Percentiles rank a stretch among this genome's conserved stretches.
Conservation (phyloP, 1,140 invertebrate species). For the Caerostris darwini region DNA sequence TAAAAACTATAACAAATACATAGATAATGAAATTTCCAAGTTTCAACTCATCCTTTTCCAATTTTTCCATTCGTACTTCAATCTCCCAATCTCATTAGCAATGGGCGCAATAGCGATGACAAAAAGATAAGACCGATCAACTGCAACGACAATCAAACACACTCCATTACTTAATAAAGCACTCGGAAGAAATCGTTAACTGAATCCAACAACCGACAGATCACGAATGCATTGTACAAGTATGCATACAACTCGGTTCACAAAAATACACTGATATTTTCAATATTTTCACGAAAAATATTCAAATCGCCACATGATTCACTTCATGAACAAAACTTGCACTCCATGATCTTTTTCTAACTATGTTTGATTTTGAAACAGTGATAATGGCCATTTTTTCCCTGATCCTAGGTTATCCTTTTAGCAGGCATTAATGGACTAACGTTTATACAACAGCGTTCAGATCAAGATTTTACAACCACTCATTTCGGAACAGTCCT, state of each 20-base stretch:
- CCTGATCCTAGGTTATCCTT: neutral
- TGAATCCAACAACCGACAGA: neutral
- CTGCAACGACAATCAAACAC: neutral
- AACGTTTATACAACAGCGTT: slow-evolving; percentile 22
- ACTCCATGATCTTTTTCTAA: neutral
- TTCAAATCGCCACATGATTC: neutral
- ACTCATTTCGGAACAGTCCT: slow-evolving; percentile 11
- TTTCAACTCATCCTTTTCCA: slow-evolving; percentile 5
- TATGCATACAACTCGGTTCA: no score
- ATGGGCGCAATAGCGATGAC: neutral
- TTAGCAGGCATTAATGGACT: neutral
- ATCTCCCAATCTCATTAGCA: neutral
- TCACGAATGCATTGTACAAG: no score
- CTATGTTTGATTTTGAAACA: neutral
- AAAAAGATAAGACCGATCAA: neutral
- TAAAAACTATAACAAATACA: neutral
- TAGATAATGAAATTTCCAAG: neutral
- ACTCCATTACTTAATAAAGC: neutral
- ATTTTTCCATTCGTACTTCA: neutral
- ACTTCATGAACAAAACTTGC: neutral
- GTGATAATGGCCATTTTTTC: neutral
- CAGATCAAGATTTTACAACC: slow-evolving; percentile 49
- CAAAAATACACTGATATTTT: no score
- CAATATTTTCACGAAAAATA: neutral
- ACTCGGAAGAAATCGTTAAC: neutral